These are phyloP conservation scores for Ammodytes marinus DNA, from an alignment of 2,113 vertebrate genomes.

Conservation along the genomic window DNA sequence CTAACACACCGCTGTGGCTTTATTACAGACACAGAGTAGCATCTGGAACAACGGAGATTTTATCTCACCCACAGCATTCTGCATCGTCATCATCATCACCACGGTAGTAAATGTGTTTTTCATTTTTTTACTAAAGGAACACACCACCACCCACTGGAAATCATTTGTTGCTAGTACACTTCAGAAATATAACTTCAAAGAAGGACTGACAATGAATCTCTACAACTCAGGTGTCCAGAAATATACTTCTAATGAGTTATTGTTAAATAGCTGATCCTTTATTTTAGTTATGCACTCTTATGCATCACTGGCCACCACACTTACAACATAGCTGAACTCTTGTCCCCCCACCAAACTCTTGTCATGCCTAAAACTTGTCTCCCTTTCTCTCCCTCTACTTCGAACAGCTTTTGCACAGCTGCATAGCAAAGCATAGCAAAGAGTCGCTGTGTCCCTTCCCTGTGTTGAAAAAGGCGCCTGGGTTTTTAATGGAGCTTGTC, in stretches of 20 bases:
- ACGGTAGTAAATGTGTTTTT: constrained; percentile 46
- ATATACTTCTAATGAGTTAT: no score
- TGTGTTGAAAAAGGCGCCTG: constrained; percentile 47
- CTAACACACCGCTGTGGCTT: constrained; percentile 23
- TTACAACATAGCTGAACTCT: constrained; percentile 52
- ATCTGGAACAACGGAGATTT: constrained; percentile 46
- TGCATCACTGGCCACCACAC: constrained; percentile 6
- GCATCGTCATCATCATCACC: constrained; percentile 51
- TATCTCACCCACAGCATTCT: constrained; percentile 40
- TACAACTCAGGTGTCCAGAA: no score
- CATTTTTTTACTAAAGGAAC: neutral
- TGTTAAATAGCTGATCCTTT: neutral
- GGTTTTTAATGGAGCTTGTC: constrained; percentile 71
- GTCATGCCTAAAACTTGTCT: constrained; percentile 51
- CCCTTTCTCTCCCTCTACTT: constrained; percentile 49
- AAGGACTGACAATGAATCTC: no score
- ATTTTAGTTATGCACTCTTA: neutral
- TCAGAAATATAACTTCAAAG: no score
- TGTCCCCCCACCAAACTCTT: constrained; percentile 57
- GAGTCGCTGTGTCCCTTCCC: constrained; percentile 41
- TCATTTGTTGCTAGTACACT: neutral
- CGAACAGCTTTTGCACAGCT: constrained; percentile 58
- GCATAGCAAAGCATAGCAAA: constrained; percentile 54
- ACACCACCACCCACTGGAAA: constrained; percentile 27
- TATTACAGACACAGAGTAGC: constrained; percentile 44